Evolutionary conservation across 1,140 invertebrate species (phyloP).

Genomic region (Aphis craccivora): DNA sequence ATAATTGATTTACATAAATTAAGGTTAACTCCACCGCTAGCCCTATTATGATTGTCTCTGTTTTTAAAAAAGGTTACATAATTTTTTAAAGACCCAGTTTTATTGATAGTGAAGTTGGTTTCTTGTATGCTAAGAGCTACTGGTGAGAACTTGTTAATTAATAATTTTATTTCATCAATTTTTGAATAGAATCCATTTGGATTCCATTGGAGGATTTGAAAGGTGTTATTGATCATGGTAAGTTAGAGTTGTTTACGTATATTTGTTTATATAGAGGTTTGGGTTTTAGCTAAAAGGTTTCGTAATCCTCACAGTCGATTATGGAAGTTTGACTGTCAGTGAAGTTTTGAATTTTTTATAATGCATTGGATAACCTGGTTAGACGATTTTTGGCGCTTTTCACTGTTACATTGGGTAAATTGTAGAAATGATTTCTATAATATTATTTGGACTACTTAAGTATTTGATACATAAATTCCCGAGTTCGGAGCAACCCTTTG

Average conservation of each 20-base stretch:
- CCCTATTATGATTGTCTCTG: too few relatives aligned
- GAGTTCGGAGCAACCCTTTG: neutral
- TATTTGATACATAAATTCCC: neutral
- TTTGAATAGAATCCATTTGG: neutral
- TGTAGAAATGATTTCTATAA: neutral
- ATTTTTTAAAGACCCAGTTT: too few relatives aligned
- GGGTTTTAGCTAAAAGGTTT: neutral
- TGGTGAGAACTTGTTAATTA: neutral
- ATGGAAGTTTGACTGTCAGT: neutral
- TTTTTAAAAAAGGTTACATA: too few relatives aligned
- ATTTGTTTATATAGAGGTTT: neutral
- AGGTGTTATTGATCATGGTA: too few relatives aligned
- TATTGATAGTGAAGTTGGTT: neutral
- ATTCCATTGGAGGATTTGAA: too few relatives aligned
- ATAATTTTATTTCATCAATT: constrained; percentile 25
- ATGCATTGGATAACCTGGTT: too few relatives aligned
- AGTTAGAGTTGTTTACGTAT: neutral
- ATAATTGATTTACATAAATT: too few relatives aligned
- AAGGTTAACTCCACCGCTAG: too few relatives aligned
- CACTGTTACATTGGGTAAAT: neutral
- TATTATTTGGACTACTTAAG: neutral
- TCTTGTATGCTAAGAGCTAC: neutral
- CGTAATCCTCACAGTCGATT: neutral
- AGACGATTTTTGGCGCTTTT: neutral
- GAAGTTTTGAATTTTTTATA: neutral